Conservation (phyloP, 1,140 invertebrate genomes). For the Achatina immaculata region DNA sequence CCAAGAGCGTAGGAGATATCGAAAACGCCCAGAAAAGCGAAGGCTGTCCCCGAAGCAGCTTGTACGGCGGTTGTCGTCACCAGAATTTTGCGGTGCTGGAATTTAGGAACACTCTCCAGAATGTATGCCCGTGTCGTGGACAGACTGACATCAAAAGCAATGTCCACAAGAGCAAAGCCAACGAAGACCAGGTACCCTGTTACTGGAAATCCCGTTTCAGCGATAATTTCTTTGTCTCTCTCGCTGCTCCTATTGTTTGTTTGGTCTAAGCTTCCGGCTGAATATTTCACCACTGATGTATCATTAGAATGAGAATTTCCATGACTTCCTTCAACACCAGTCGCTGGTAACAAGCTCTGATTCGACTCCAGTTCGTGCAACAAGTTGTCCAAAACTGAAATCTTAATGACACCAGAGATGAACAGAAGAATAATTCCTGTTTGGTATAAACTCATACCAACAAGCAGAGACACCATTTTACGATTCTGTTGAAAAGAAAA, state of each 20-base stretch:
- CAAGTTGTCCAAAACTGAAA: neutral
- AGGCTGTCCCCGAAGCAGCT: neutral
- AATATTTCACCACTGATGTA: too few species aligned
- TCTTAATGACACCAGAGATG: neutral
- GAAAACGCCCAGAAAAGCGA: neutral
- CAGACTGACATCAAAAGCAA: neutral
- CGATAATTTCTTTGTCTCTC: too few species aligned
- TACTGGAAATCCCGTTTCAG: neutral
- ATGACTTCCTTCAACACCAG: too few species aligned
- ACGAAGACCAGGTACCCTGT: neutral
- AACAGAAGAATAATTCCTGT: neutral
- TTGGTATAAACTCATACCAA: neutral
- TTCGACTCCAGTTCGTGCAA: neutral
- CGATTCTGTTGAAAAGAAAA: neutral
- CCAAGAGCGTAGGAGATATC: slow-evolving; percentile 5
- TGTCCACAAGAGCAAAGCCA: slow-evolving; percentile 11
- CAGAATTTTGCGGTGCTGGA: neutral
- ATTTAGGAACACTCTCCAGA: neutral
- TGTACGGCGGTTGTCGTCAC: neutral
- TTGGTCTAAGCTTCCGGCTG: too few species aligned
- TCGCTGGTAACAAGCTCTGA: neutral
- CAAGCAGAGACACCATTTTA: neutral
- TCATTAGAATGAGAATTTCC: too few species aligned
- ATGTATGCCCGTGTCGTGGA: neutral
- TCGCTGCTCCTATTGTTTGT: too few species aligned